Conservation (phyloP, 1,140 invertebrate genomes). For the Diploscapter pachys region DNA sequence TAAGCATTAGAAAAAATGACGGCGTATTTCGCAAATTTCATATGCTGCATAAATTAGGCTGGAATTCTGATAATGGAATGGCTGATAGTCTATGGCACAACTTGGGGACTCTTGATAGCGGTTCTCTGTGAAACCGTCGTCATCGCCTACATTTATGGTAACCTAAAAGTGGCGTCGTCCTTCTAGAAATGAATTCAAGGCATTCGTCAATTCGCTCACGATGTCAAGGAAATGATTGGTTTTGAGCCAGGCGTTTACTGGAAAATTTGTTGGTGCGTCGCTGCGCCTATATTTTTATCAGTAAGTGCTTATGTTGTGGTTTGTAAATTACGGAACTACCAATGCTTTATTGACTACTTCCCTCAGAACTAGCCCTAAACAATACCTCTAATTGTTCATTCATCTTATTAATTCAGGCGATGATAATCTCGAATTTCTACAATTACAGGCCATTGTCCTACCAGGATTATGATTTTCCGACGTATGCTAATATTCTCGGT, state of each 20-base stretch:
- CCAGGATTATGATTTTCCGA: slow-evolving; percentile 81
- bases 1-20: too few relatives aligned
- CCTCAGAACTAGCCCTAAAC: too few relatives aligned
- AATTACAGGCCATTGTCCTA: slow-evolving; percentile 77
- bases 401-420: slow-evolving; percentile 39
- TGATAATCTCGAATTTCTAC: slow-evolving; percentile 57
- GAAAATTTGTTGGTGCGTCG: slow-evolving; percentile 82
- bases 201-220: slow-evolving; percentile 78
- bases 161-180: not conserved
- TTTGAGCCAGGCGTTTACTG: slow-evolving; percentile 82
- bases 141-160: slow-evolving; percentile 56
- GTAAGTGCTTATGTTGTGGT: slow-evolving; percentile 58
- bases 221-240: slow-evolving; percentile 89
- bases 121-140: slow-evolving; percentile 58
- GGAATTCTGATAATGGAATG: slow-evolving; percentile 59
- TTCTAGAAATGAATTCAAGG: slow-evolving; percentile 61
- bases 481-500: slow-evolving; percentile 85
- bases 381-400: too few relatives aligned
- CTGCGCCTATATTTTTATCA: slow-evolving; percentile 81
- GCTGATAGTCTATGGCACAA: slow-evolving; percentile 57
- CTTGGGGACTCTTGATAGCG: slow-evolving; percentile 57
- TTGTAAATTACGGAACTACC: too few relatives aligned
- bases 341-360: too few relatives aligned
- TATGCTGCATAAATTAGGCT: slow-evolving; percentile 31
- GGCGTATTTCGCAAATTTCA: too few relatives aligned